These are phyloP conservation scores for Drosophila rellima DNA, from an alignment of 2,888 invertebrate genomes.

Conservation along the genomic window DNA sequence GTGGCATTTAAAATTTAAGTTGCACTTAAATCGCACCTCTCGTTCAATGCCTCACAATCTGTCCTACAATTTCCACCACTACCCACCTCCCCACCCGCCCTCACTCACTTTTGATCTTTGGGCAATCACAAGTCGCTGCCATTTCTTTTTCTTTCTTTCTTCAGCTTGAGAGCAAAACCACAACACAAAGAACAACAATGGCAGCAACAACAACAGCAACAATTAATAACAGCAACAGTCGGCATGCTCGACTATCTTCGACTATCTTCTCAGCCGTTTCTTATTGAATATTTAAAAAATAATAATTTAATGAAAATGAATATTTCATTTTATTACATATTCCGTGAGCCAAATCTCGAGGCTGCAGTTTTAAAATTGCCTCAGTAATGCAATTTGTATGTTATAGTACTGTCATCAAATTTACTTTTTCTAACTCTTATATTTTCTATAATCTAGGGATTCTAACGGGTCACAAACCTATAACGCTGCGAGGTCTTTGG, in stretches of 20 bases:
- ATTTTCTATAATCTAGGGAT: no score
- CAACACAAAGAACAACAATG: constrained; percentile 60
- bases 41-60: constrained; percentile 41
- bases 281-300: no score
- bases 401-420: no score
- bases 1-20: constrained; percentile 84
- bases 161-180: constrained; percentile 29
- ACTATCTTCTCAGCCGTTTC: no score
- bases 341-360: no score
- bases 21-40: constrained; percentile 69
- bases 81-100: constrained; percentile 10
- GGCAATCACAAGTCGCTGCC: constrained; percentile 54
- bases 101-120: constrained; percentile 56
- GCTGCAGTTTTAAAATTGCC: no score
- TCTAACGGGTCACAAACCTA: neutral
- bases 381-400: no score
- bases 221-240: neutral
- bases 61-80: constrained; percentile 11
- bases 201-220: constrained; percentile 41
- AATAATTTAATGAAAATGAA: no score
- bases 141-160: constrained; percentile 53
- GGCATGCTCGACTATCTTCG: neutral
- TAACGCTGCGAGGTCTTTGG: neutral
- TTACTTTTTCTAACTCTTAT: neutral
- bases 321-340: no score